Percentiles rank a stretch among this genome's conserved stretches.
phyloP scores from a whole-genome alignment of 2,888 invertebrate species.

The Cerastis leucographa region DNA sequence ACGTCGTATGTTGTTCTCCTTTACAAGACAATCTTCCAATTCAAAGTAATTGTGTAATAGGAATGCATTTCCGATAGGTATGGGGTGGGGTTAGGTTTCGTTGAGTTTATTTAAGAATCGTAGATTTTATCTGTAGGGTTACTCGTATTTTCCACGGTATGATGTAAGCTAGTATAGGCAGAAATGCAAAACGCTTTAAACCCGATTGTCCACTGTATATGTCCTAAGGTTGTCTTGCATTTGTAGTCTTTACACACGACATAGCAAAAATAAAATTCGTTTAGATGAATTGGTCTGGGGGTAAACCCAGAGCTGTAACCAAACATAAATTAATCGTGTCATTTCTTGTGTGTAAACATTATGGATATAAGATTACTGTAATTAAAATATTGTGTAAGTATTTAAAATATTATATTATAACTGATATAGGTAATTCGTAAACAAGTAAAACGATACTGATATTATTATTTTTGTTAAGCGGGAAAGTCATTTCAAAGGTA shows the following conservation, averaged over 20 bases:
- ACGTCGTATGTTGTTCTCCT: conserved; percentile 19
- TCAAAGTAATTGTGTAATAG: conserved; percentile 27
- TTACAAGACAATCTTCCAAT: conserved; percentile 51
- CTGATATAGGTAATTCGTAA: conserved; percentile 26
- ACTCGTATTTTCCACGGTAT: background rate
- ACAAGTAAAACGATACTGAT: conserved; percentile 29
- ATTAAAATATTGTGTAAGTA: conserved; percentile 29
- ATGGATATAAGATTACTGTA: conserved; percentile 20
- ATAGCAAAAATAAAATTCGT: background rate
- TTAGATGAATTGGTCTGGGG: background rate
- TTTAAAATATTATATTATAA: conserved; percentile 27
- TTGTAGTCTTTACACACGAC: background rate
- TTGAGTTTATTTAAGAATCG: background rate
- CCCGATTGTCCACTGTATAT: background rate
- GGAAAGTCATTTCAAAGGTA: conserved; percentile 15
- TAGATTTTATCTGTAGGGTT: background rate
- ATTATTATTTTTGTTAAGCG: conserved; percentile 1
- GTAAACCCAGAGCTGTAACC: background rate
- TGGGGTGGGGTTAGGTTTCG: background rate
- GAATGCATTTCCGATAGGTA: conserved; percentile 3
- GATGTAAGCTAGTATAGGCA: background rate
- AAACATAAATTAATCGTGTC: conserved; percentile 1
- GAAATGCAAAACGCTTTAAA: background rate
- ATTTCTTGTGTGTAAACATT: conserved; percentile 32
- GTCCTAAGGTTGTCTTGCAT: background rate